These are phyloP conservation scores for Cossypha dichroa DNA, from an alignment of 2,797 vertebrate genomes.

Conservation along the genomic window DNA sequence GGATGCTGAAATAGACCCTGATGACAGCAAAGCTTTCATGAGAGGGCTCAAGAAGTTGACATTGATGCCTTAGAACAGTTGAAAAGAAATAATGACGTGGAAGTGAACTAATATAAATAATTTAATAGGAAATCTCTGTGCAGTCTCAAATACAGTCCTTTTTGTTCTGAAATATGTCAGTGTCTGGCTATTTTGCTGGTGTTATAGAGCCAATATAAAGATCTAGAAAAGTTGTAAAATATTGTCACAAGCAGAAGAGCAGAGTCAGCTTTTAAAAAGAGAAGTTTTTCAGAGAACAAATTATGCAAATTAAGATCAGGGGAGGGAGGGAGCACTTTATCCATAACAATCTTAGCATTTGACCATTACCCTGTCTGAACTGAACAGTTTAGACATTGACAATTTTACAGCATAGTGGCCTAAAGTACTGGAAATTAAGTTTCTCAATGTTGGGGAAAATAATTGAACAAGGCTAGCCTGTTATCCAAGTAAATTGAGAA, in stretches of 20 bases:
- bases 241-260: neutral
- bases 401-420: neutral
- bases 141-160: constrained; percentile 37
- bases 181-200: constrained; percentile 21
- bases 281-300: neutral
- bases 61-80: constrained; percentile 44
- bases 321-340: neutral
- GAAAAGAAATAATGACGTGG: constrained; percentile 66
- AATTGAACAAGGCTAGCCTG: neutral
- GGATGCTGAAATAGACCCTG: constrained; percentile 59
- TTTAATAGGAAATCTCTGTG: constrained; percentile 63
- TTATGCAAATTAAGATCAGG: neutral
- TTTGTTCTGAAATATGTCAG: constrained; percentile 43
- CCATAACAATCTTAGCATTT: neutral
- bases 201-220: neutral
- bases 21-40: constrained; percentile 58
- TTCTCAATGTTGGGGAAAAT: neutral
- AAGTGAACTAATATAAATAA: constrained; percentile 70
- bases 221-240: constrained; percentile 46
- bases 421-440: constrained; percentile 18
- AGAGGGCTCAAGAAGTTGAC: constrained; percentile 50
- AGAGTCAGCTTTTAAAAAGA: neutral
- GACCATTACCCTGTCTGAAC: neutral
- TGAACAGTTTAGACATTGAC: neutral
- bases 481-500: constrained; percentile 1